Evolutionary conservation across 2,888 invertebrate species (phyloP), one percentile per base, ranked within the genome.

Genomic region (Bimastos eiseni): DNA sequence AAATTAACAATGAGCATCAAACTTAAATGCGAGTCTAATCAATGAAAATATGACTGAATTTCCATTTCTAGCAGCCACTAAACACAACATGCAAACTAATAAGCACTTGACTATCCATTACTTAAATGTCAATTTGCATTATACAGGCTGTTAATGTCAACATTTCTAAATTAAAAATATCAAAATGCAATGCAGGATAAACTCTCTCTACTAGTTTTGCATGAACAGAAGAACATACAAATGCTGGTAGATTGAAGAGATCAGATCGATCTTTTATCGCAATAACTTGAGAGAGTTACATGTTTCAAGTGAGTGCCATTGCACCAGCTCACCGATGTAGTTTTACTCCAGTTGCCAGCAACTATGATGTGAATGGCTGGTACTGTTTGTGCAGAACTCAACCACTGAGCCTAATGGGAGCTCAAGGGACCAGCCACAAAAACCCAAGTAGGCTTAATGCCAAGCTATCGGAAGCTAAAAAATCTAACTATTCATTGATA

Each of bases 251-350:
- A 70, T 3, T 70, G 70, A 30, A 70, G 70, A 70, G 70, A 70
- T 70, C 70, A 70, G 70, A 70, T 70, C 70, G n/a, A 70, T 70
- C n/a, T n/a, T 70, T n/a, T 70, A 6, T 70, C n/a, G n/a, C n/a
- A 70, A 70, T 70, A n/a, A 70, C 70, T 70, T 70, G n/a, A 70
- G n/a, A n/a, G n/a, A n/a, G 49, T 49, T 70, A 70, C n/a, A n/a
- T n/a, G 70, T 70, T 70, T 70, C 70, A 70, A 70, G n/a, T 70
- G n/a, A 70, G 49, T 70, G 30, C 70, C 70, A 70, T n/a, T 70
- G 70, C 44, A 70, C 70, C 13, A n/a, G 70, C 70, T 70, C 30
- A 70, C 70, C 8, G 30, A 30, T 70, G 70, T n/a, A 49, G 49
- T 70, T 70, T 70, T 30, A 70, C n/a, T n/a, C n/a, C n/a, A 70